These are phyloP conservation scores for Zaprionus africanus DNA, from an alignment of 1,140 invertebrate genomes.

Conservation along the genomic window DNA sequence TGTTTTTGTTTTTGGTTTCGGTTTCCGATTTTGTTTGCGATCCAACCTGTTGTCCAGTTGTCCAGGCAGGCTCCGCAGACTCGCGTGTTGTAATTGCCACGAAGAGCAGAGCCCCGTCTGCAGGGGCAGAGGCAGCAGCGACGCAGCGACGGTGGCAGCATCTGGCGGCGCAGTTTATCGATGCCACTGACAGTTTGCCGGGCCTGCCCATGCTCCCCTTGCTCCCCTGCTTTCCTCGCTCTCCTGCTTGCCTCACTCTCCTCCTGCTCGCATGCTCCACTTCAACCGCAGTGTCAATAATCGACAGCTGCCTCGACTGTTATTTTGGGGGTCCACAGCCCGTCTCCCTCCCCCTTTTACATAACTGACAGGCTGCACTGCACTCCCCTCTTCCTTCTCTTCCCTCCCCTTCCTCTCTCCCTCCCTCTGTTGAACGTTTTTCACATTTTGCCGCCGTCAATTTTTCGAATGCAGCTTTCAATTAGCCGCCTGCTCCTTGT, in stretches of 20 bases:
- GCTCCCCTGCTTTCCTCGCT: not conserved
- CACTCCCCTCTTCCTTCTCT: conserved; percentile 1
- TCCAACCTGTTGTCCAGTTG: conserved; percentile 76
- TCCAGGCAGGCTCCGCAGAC: conserved; percentile 47
- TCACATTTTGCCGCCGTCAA: conserved; percentile 61
- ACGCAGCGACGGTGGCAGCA: conserved; percentile 29
- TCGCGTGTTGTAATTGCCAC: conserved; percentile 80
- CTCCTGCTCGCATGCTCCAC: conserved; percentile 15
- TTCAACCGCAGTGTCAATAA: conserved; percentile 77
- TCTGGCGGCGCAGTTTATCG: conserved; percentile 69
- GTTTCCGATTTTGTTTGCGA: conserved; percentile 50
- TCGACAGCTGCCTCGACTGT: conserved; percentile 76
- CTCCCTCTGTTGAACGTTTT: conserved; percentile 38
- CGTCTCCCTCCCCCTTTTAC: conserved; percentile 56
- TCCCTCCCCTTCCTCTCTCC: conserved; percentile 11
- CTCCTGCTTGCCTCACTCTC: not conserved
- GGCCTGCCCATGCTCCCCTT: conserved; percentile 14
- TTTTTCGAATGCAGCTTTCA: conserved; percentile 77
- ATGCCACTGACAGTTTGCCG: conserved; percentile 27
- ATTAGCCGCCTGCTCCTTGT: conserved; percentile 79
- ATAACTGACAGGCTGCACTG: conserved; percentile 56
- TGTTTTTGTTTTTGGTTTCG: conserved; percentile 45
- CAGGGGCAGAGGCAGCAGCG: conserved; percentile 12
- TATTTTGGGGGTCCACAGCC: conserved; percentile 48
- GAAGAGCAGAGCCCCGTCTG: conserved; percentile 55